Percentiles rank a stretch among this genome's conserved stretches.
These are phyloP conservation scores for Petromus typicus DNA, from an alignment of 2,113 vertebrate species.

Conservation along the genomic window DNA sequence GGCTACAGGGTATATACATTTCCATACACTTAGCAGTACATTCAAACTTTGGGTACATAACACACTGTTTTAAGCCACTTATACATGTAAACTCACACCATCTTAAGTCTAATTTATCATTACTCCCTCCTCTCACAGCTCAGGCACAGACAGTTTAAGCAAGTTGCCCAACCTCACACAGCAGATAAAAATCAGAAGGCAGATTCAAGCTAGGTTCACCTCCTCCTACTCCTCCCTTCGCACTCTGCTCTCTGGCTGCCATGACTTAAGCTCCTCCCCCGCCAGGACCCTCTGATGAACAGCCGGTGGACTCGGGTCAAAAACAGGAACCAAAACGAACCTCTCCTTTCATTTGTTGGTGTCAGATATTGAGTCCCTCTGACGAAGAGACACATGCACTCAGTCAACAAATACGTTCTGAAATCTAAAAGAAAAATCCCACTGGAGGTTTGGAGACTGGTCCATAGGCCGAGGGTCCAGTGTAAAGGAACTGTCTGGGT, in stretches of 20 bases:
- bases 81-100: neutral
- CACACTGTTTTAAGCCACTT: neutral
- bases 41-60: neutral
- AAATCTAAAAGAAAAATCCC: neutral
- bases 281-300: neutral
- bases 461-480: neutral
- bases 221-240: neutral
- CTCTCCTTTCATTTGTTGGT: neutral
- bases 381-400: neutral
- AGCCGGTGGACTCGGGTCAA: neutral
- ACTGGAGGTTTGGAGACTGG: neutral
- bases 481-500: neutral
- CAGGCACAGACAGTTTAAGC: neutral
- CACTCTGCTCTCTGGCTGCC: neutral
- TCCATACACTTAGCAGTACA: neutral
- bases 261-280: neutral
- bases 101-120: neutral
- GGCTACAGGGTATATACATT: too few relatives aligned
- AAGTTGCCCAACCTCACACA: neutral
- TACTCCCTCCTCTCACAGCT: neutral
- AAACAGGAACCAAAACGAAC: neutral
- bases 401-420: neutral
- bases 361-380: neutral
- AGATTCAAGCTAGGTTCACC: neutral
- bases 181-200: neutral